phyloP scores from a whole-genome alignment of 2,888 invertebrate genomes.

The Enoplolaimus lenunculus region DNA sequence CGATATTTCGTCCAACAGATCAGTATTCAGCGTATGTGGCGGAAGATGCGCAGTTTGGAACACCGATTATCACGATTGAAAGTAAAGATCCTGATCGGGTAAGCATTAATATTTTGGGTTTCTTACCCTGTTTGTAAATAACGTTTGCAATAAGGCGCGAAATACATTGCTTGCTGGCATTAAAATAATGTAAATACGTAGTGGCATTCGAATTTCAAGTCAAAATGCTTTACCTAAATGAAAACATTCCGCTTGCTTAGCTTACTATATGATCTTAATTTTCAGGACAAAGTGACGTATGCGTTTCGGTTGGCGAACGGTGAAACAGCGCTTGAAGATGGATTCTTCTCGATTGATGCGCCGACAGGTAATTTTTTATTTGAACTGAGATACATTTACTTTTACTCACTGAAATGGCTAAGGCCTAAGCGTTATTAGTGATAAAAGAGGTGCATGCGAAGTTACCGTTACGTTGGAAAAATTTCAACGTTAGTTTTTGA shows the following conservation, averaged over 20 bases:
- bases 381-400: too few relatives aligned
- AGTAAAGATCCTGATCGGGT: slow-evolving; percentile 32
- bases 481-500: too few relatives aligned
- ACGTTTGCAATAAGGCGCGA: too few relatives aligned
- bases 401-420: neutral
- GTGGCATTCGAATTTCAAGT: too few relatives aligned
- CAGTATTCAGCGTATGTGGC: slow-evolving; percentile 35
- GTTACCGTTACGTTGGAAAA: too few relatives aligned
- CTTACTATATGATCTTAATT: neutral
- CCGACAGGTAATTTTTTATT: slow-evolving; percentile 34
- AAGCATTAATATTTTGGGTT: too few relatives aligned
- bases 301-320: slow-evolving; percentile 17
- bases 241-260: too few relatives aligned
- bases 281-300: slow-evolving; percentile 30
- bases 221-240: too few relatives aligned
- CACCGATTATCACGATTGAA: slow-evolving; percentile 24
- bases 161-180: too few relatives aligned
- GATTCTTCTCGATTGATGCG: slow-evolving; percentile 34
- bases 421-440: neutral
- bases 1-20: slow-evolving; percentile 33
- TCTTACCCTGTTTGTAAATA: too few relatives aligned
- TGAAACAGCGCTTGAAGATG: slow-evolving; percentile 25
- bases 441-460: too few relatives aligned
- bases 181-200: too few relatives aligned
- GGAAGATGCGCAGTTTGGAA: slow-evolving; percentile 35